Percentiles rank a stretch among this genome's conserved stretches.
Conservation (phyloP, 2,888 invertebrate species). For the Resseliella maxima region DNA sequence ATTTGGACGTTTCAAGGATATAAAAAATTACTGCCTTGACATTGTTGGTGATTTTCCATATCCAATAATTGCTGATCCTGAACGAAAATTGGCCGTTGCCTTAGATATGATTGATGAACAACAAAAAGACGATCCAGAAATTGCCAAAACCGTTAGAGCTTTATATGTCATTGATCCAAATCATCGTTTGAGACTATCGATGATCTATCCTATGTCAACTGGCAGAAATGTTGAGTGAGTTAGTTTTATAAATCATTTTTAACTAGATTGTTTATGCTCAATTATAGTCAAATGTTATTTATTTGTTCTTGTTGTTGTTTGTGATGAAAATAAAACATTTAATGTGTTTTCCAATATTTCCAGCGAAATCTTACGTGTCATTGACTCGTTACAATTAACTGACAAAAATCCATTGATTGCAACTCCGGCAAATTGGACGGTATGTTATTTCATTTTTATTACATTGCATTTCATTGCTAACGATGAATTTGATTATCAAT, state of each 20-base stretch:
- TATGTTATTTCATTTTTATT: conserved; percentile 68
- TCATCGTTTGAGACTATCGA: conserved; percentile 80
- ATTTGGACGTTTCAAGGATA: conserved; percentile 68
- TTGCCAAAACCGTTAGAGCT: conserved; percentile 78
- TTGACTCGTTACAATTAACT: conserved; percentile 85
- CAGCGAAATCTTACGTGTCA: conserved; percentile 85
- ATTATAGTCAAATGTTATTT: conserved; percentile 55
- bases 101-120: conserved; percentile 85
- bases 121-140: conserved; percentile 74
- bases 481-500: neutral
- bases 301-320: too few species aligned
- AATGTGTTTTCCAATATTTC: neutral
- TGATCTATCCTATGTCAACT: conserved; percentile 87
- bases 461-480: neutral
- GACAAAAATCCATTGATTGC: conserved; percentile 78
- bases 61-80: conserved; percentile 84
- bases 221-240: conserved; percentile 88
- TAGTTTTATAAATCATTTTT: conserved; percentile 53
- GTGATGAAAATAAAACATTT: too few species aligned
- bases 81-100: conserved; percentile 76
- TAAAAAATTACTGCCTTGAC: conserved; percentile 76
- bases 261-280: conserved; percentile 53
- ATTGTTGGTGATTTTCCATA: conserved; percentile 81
- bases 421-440: conserved; percentile 89
- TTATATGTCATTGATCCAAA: conserved; percentile 86